Evolutionary conservation across 2,113 vertebrate genomes (phyloP), one percentile per base, ranked within the genome.

Genomic region (Urocynchramus pylzowi): DNA sequence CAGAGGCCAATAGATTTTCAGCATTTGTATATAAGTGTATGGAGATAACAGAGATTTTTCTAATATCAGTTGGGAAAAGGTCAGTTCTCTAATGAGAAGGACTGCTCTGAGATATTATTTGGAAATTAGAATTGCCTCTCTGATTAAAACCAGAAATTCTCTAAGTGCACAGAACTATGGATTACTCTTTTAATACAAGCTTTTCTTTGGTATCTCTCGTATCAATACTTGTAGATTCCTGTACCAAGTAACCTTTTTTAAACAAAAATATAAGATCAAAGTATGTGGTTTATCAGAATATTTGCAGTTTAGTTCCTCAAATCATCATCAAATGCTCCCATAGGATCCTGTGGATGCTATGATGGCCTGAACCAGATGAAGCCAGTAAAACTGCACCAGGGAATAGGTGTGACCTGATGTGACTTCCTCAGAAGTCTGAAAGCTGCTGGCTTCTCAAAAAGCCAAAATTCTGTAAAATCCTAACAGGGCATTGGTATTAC

Each of bases 401-500:
- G 26, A 30, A 11, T 4, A 74, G 16, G 2, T 47, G 31, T 37
- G 56, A 84, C 8, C 6, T 71, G 14, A 26, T 67, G 39, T 26
- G 39, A 54, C 35, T 73, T 37, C 49, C 33, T 47, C 78, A 73
- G 50, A 65, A 65, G 31, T 57, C 24, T 80, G 41, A 84, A 89
- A 86, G 35, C 17, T 61, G 4, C 23, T 50, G 21, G 18, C 5
- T 57, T 68, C 45, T 73, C 41, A 69, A 79, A 84, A 76, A 37
- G 2, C 2, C 2, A 0, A 0, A 56, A 17, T 80, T 88, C 42
- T 30, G 19, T 49, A 22, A 68, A 90, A 60, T 49, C 37, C 18
- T 83, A 50, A 6, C 0, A 3, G 7, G 5, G 2, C 52, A 7
- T 2, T 65, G 21, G 4, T 35, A 17, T 57, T 60, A 35, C 23